Evolutionary conservation across 2,888 invertebrate species (phyloP), one percentile per base, ranked within the genome.

Genomic region (Galeruca laticollis): DNA sequence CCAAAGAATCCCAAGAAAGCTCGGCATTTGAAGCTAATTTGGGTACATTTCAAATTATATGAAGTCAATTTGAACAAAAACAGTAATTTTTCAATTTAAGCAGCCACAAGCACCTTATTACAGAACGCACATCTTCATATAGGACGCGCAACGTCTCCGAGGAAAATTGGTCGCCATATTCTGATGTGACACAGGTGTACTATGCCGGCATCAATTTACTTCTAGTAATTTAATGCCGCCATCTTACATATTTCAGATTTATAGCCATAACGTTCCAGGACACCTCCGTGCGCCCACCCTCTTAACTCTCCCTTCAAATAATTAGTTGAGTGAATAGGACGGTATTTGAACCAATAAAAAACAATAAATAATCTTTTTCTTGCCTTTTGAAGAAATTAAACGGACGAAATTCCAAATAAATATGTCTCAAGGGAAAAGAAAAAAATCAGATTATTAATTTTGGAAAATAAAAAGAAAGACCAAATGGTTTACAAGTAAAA

Each of bases 241-340:
- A 80, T 78, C 80, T 80, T 80, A 80, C 80, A 80, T 80, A 81
- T 81, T 80, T 79, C 77, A 80, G 79, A 81, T 81, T 81, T 81
- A 81, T 80, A 73, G 74, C 70, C 61, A 52, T 72, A 64, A 73
- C 74, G 73, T 75, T 75, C 73, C 75, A 73, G 60, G 73, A 59
- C 69, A 43, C 49, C 59, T 60, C 64, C 49, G 8, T 60, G 15
- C 26, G 9, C 63, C 43, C 33, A 31, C 59, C 56, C n/a, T 57
- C 56, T 56, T 43, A 56, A 59, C 47, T 65, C 20, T 21, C 59
- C 59, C 35, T 18, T 43, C 20, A 18, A 66, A 60, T 66, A 66
- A 66, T 66, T 66, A 66, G 49, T 33, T 40, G 57, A 37, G 47
- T 43, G 57, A 57, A 65, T 66, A 66, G 66, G 51, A 59, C 66